These are phyloP conservation scores for Tenebrosternarchus preto DNA, from an alignment of 2,113 vertebrate genomes.

Conservation along the genomic window DNA sequence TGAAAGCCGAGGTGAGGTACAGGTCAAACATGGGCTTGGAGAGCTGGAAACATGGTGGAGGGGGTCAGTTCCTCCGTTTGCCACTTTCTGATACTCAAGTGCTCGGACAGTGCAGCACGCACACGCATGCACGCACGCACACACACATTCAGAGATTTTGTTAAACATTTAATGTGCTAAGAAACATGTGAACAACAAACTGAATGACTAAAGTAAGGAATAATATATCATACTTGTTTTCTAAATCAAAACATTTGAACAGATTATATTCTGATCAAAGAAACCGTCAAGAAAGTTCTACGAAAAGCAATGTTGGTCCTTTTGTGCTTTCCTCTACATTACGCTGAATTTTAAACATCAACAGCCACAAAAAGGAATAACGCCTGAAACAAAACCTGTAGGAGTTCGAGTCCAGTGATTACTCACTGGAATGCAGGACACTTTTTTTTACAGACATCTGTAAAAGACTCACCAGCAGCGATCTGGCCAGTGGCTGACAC, in stretches of 20 bases:
- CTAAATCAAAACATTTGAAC: no score
- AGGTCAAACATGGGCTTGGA: constrained; percentile 29
- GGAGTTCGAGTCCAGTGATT: constrained; percentile 65
- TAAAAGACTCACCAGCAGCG: constrained; percentile 73
- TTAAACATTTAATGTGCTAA: no score
- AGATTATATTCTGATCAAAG: no score
- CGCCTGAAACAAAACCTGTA: constrained; percentile 60
- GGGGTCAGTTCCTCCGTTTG: constrained; percentile 13
- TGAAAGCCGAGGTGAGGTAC: constrained; percentile 43
- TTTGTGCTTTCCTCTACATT: no score
- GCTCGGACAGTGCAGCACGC: neutral
- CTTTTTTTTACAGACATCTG: constrained; percentile 66
- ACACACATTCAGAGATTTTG: no score
- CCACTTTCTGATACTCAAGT: neutral
- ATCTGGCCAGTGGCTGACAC: constrained; percentile 68
- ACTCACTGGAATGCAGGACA: constrained; percentile 65
- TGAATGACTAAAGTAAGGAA: no score
- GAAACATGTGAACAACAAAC: no score
- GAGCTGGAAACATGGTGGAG: constrained; percentile 4
- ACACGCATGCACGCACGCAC: neutral
- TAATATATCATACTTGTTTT: no score
- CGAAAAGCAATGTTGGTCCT: no score
- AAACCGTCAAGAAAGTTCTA: no score
- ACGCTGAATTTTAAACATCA: no score
- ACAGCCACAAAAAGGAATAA: neutral